Conservation (phyloP, 2,113 vertebrate genomes). For the Amphiprion percula region DNA sequence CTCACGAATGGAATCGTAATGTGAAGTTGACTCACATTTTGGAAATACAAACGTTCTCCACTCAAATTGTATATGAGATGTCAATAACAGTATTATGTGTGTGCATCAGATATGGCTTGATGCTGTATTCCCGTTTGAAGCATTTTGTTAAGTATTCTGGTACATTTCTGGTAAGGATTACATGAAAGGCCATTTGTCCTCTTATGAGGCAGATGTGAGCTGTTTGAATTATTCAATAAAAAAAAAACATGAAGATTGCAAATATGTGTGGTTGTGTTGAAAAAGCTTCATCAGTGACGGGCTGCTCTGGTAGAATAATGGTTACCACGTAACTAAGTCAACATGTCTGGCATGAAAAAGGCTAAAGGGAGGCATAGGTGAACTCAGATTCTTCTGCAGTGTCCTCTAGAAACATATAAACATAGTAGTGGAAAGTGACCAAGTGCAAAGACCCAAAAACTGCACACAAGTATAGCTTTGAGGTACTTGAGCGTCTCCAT, state of each 20-base stretch:
- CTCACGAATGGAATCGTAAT: constrained; percentile 59
- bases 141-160: constrained; percentile 80
- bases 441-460: too few relatives aligned
- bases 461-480: too few relatives aligned
- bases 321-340: too few relatives aligned
- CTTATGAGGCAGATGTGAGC: constrained; percentile 52
- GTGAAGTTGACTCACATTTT: constrained; percentile 66
- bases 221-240: constrained; percentile 79
- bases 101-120: constrained; percentile 72
- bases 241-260: constrained; percentile 50
- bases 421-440: too few relatives aligned
- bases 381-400: background rate
- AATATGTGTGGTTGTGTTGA: constrained; percentile 36
- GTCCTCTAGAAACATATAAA: background rate
- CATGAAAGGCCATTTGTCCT: constrained; percentile 66
- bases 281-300: background rate
- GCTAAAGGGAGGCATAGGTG: background rate
- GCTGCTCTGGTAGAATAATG: too few relatives aligned
- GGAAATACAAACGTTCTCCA: constrained; percentile 62
- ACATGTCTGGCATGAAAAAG: background rate
- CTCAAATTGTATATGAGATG: constrained; percentile 76
- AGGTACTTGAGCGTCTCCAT: too few relatives aligned
- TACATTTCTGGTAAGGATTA: constrained; percentile 75
- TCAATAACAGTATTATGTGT: constrained; percentile 80
- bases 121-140: constrained; percentile 78